phyloP scores from a whole-genome alignment of 2,113 vertebrate species.

The Leptodactylus fuscus region DNA sequence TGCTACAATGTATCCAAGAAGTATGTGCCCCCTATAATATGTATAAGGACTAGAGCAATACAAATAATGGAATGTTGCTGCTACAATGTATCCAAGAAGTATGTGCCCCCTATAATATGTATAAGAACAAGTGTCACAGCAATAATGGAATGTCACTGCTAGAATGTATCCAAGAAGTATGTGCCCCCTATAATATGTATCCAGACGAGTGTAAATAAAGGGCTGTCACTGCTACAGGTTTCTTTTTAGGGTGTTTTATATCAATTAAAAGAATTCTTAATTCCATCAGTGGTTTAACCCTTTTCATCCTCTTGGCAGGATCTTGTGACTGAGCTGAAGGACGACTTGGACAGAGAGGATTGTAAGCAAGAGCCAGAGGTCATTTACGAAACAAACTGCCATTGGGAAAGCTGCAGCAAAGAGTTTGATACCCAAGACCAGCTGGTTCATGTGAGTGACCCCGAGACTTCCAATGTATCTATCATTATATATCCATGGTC shows the following conservation, averaged over 20 bases:
- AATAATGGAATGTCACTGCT: too few relatives aligned
- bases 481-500: too few relatives aligned
- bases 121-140: too few relatives aligned
- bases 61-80: too few relatives aligned
- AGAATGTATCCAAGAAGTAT: background rate
- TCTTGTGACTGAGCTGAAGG: conserved; percentile 88
- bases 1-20: background rate
- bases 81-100: background rate
- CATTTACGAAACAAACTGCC: conserved; percentile 96
- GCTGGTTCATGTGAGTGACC: conserved; percentile 90
- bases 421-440: conserved; percentile 98
- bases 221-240: too few relatives aligned
- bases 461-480: background rate
- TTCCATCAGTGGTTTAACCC: too few relatives aligned
- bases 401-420: conserved; percentile 94
- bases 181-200: too few relatives aligned
- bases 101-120: background rate
- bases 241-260: too few relatives aligned
- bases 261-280: too few relatives aligned
- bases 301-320: conserved; percentile 74
- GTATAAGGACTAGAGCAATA: too few relatives aligned
- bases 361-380: conserved; percentile 96
- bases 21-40: background rate
- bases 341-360: conserved; percentile 96
- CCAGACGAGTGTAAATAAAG: too few relatives aligned